These are phyloP conservation scores for Isaurus tuberculatus DNA, from an alignment of 92 coral and sea anemone species.

Conservation along the genomic window DNA sequence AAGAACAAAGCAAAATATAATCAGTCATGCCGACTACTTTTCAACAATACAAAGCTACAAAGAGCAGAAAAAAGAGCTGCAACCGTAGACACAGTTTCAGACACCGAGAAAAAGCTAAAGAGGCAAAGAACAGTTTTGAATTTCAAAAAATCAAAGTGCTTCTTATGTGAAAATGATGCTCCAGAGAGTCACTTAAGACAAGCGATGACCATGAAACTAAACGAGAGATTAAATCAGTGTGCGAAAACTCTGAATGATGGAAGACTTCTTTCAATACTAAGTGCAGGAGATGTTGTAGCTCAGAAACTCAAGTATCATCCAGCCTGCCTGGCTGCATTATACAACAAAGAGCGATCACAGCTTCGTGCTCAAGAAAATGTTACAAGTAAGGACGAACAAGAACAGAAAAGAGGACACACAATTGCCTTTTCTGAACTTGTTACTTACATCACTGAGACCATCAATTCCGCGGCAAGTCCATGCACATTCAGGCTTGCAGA, in stretches of 20 bases:
- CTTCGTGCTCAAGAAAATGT: not conserved
- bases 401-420: not conserved
- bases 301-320: slow-evolving; percentile 54
- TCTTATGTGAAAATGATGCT: not conserved
- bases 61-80: slow-evolving; percentile 57
- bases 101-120: slow-evolving; percentile 18
- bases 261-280: slow-evolving; percentile 51
- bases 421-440: not conserved
- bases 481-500: not conserved
- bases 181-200: not conserved
- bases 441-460: not conserved
- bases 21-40: slow-evolving; percentile 13
- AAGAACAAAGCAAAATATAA: slow-evolving; percentile 65
- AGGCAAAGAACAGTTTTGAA: not conserved
- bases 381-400: not conserved
- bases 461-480: not conserved
- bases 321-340: not conserved
- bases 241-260: slow-evolving; percentile 57
- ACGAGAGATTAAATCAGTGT: not conserved
- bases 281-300: slow-evolving; percentile 58
- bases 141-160: not conserved
- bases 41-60: not conserved
- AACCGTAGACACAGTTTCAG: slow-evolving; percentile 13
- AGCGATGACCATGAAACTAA: not conserved
- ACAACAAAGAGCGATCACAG: not conserved